Base-by-base conservation (phyloP, 1,140 invertebrate species). In the Diachasma alloeum region DNA sequence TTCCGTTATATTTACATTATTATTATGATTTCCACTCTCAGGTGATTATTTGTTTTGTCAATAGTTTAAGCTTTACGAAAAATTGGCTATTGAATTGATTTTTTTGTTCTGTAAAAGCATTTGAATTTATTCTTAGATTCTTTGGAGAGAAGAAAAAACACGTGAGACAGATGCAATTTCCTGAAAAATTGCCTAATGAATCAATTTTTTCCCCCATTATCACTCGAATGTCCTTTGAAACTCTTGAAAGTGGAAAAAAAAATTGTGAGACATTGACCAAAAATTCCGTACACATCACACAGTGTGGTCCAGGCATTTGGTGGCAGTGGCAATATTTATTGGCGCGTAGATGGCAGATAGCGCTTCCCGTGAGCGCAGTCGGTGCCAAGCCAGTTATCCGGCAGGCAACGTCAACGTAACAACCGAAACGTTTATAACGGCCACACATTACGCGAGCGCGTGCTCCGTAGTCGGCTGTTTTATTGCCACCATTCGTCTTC, bases 351-450 rank as follows among this genome's bases (percentile, higher is more conserved):
- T 84, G 76, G 76, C 78, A 80, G 82, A 82, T 80, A 83, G 74
- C 78, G 79, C 24, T 39, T 70, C 15, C 24, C 17, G 44, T 48
- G 46, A 72, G 53, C 73, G 80, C 76, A 82, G 76, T 84, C 83
- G 81, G 83, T 84, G 81, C 84, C 78, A 83, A 84, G 83, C 82
- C 83, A 86, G 84, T 84, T 82, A 83, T 82, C 82, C 80, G 79
- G 75, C 75, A 80, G 46, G 79, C 78, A 79, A 81, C 79, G 82
- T 81, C 79, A 81, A 81, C 80, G 81, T 82, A 83, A 85, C 84
- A 82, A 83, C 80, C 78, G 78, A 83, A 85, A 84, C 83, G 82
- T 85, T 86, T 83, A 85, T 85, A 84, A 85, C 81, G 70, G 81
- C 83, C 83, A 78, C 83, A 81, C 81, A 84, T 85, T 84, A 83